Percentiles rank a stretch among this genome's conserved stretches.
phyloP scores from a whole-genome alignment of 2,888 invertebrate species.

The Geotrupes spiniger region DNA sequence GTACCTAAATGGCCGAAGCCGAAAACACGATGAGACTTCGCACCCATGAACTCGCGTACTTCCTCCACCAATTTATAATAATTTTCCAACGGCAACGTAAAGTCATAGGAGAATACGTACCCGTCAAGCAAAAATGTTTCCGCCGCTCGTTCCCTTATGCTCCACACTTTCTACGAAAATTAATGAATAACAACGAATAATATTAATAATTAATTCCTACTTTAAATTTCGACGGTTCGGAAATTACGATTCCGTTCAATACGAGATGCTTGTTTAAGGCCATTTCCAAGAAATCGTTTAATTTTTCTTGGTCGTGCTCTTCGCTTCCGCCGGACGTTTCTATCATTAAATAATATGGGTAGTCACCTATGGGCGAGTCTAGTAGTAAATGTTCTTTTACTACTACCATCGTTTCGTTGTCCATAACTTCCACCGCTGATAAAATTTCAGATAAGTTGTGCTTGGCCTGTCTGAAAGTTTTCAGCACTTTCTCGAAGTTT shows the following conservation, averaged over 20 bases:
- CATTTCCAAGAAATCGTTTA: slow-evolving; percentile 72
- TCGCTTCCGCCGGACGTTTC: slow-evolving; percentile 87
- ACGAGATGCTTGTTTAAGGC: slow-evolving; percentile 71
- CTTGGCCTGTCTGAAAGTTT: slow-evolving; percentile 73
- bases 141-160: slow-evolving; percentile 80
- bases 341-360: slow-evolving; percentile 80
- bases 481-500: slow-evolving; percentile 74
- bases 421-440: slow-evolving; percentile 95
- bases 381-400: slow-evolving; percentile 62
- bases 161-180: slow-evolving; percentile 57
- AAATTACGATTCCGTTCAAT: slow-evolving; percentile 79
- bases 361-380: slow-evolving; percentile 61
- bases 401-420: slow-evolving; percentile 68
- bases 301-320: slow-evolving; percentile 83
- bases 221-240: slow-evolving; percentile 77
- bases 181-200: not conserved
- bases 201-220: slow-evolving; percentile 47
- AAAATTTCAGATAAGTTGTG: slow-evolving; percentile 80
- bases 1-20: slow-evolving; percentile 95
- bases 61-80: slow-evolving; percentile 83
- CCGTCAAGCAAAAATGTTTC: slow-evolving; percentile 75
- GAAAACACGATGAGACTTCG: slow-evolving; percentile 61
- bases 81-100: slow-evolving; percentile 78
- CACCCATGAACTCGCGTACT: slow-evolving; percentile 64
- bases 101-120: slow-evolving; percentile 93